Evolutionary conservation across 2,113 vertebrate genomes (phyloP).

Genomic region (Corythornis cristatus): DNA sequence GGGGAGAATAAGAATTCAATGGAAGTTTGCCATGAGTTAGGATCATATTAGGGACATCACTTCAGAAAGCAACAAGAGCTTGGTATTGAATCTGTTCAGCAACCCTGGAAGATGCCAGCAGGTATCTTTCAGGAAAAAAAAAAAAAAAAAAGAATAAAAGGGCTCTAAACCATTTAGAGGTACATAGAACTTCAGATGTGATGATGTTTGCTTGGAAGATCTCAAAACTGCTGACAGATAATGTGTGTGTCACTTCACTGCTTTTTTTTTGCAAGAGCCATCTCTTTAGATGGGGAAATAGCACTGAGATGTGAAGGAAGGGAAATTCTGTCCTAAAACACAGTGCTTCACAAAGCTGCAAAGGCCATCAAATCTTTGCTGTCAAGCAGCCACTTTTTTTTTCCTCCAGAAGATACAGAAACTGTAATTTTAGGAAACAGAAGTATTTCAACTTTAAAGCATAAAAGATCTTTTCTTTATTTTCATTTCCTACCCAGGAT

Average conservation of each 20-base stretch:
- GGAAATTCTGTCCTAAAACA: not conserved
- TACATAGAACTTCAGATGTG: not conserved
- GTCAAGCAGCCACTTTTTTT: not conserved
- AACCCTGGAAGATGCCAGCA: not conserved
- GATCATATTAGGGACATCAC: not conserved
- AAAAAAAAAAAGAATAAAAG: not conserved
- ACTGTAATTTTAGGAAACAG: not conserved
- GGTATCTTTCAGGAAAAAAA: not conserved
- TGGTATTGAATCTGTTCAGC: not conserved
- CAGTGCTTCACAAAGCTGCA: not conserved
- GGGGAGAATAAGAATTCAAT: not conserved
- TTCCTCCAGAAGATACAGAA: not conserved
- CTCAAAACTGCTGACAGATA: not conserved
- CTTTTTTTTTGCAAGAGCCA: not conserved
- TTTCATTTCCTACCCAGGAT: not conserved
- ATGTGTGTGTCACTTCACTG: fast-evolving
- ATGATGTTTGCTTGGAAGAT: not conserved
- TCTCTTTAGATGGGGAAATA: not conserved
- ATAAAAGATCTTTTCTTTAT: not conserved
- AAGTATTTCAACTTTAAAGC: not conserved
- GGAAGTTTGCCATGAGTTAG: not conserved
- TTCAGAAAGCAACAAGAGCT: not conserved
- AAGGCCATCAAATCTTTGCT: not conserved
- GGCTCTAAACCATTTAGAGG: not conserved
- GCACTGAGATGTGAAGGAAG: not conserved